phyloP scores from a whole-genome alignment of 1,140 invertebrate species.

The Megalopta genalis region DNA sequence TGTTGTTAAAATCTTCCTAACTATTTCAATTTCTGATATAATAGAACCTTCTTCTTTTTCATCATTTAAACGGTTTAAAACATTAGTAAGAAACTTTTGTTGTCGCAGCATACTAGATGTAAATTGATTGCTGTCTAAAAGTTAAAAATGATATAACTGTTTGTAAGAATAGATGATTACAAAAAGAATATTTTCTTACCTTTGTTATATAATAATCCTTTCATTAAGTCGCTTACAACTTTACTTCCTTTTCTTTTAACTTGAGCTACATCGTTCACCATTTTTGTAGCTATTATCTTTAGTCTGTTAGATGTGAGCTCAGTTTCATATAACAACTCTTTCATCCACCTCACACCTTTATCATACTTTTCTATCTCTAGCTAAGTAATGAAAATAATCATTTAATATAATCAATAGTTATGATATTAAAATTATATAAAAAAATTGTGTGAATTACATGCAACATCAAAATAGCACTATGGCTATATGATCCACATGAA shows the following conservation, averaged over 20 bases:
- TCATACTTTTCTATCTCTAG: constrained; percentile 88
- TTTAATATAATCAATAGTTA: neutral
- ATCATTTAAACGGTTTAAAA: constrained; percentile 83
- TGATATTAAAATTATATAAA: constrained; percentile 24
- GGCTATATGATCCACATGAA: constrained; percentile 83
- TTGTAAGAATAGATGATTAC: neutral
- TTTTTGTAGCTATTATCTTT: constrained; percentile 87
- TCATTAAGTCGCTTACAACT: constrained; percentile 83
- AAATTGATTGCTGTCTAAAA: constrained; percentile 87
- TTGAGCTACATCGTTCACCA: constrained; percentile 88
- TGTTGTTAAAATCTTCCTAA: constrained; percentile 83
- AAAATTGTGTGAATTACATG: constrained; percentile 74
- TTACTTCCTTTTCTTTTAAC: constrained; percentile 84
- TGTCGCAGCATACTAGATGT: constrained; percentile 87
- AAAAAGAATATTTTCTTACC: constrained; percentile 75
- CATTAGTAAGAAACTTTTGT: constrained; percentile 86
- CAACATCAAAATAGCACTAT: constrained; percentile 81
- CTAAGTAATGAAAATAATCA: constrained; percentile 73
- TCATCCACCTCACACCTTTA: constrained; percentile 87
- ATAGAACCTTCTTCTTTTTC: constrained; percentile 81
- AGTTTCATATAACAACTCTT: constrained; percentile 87
- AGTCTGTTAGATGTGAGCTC: constrained; percentile 87
- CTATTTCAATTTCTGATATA: constrained; percentile 82
- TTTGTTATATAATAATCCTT: constrained; percentile 83
- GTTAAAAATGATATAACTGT: neutral